Base-by-base conservation (phyloP, 2,113 vertebrate genomes). In the Crypturellus undulatus region DNA sequence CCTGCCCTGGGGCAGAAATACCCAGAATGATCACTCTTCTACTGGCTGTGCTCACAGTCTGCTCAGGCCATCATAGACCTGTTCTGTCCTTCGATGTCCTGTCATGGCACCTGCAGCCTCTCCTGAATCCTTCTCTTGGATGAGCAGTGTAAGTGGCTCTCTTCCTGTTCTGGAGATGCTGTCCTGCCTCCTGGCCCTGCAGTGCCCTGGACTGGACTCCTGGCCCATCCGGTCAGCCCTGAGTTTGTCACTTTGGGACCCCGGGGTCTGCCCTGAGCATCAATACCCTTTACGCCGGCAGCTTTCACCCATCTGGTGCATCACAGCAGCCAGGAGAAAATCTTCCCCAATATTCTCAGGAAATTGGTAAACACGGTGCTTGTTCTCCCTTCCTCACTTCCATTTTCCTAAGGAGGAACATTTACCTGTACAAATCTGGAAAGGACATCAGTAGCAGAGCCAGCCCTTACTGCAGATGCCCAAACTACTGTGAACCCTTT, bases 11-110 rank as follows among this genome's bases (percentile, higher is more conserved):
- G 76, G 76, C 76, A 92, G 63, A 81, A 90, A 80, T 38, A 43
- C 67, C 49, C 49, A 49, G 49, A 49, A 49, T 60, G 49, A 81
- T 68, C 43, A 58, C 28, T 43, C 34, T 63, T 36, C 56, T 78
- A 6, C 42, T 38, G n/a, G 21, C 49, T 38, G 28, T 71, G 45
- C 52, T 1, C 0, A 8, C 63, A 64, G 70, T 19, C 47, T 17
- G 4, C 21, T 67, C 76, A 71, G 38, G 36, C 45, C 16, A 18
- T 72, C 36, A 3, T 15, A n/a, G 43, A 42, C 20, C 40, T 65
- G 4, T 30, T 0, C 0, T 43, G 56, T 13, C 85, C 79, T 56
- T 45, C 16, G 0, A 1, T 21, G 82, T 49, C 59, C 1, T 0
- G 34, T 49, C 70, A 43, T 69, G 65, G 54, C 9, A 40, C n/a